phyloP scores from a whole-genome alignment of 2,888 invertebrate genomes.

The Sinodicranocentrus sp. region DNA sequence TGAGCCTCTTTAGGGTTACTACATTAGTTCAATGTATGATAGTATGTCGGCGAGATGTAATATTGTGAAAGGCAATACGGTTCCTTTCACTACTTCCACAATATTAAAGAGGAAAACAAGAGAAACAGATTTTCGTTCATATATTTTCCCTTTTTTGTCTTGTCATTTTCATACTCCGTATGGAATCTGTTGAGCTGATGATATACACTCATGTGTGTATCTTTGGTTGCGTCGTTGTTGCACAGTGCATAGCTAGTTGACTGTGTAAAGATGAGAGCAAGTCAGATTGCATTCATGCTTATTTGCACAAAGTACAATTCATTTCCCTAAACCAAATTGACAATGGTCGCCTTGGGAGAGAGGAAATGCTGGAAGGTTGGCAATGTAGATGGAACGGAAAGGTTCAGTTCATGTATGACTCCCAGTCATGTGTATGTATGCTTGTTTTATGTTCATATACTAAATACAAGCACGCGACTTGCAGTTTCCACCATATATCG shows the following conservation, averaged over 20 bases:
- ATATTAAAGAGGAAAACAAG: background rate
- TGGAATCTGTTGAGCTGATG: background rate
- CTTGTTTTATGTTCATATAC: background rate
- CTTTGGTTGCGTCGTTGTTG: too few species aligned
- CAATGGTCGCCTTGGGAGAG: constrained; percentile 63
- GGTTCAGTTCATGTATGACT: background rate
- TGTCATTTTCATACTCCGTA: background rate
- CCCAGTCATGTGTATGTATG: constrained; percentile 1
- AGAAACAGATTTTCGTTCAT: background rate
- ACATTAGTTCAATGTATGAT: constrained; percentile 23
- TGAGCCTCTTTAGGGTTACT: background rate
- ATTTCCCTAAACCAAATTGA: constrained; percentile 67
- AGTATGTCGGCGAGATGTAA: constrained; percentile 23
- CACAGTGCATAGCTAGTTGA: constrained; percentile 1
- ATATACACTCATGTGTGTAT: too few species aligned
- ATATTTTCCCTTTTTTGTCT: background rate
- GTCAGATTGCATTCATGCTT: constrained; percentile 61
- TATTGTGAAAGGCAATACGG: constrained; percentile 41
- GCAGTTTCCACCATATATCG: background rate
- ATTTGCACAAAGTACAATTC: constrained; percentile 70
- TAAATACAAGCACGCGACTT: constrained; percentile 35
- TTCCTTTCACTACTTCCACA: background rate
- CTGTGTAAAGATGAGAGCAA: constrained; percentile 14
- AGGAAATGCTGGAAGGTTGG: constrained; percentile 44
- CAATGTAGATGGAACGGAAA: constrained; percentile 21